These are phyloP conservation scores for Alosa alosa DNA, from an alignment of 2,113 vertebrate genomes.

Conservation along the genomic window DNA sequence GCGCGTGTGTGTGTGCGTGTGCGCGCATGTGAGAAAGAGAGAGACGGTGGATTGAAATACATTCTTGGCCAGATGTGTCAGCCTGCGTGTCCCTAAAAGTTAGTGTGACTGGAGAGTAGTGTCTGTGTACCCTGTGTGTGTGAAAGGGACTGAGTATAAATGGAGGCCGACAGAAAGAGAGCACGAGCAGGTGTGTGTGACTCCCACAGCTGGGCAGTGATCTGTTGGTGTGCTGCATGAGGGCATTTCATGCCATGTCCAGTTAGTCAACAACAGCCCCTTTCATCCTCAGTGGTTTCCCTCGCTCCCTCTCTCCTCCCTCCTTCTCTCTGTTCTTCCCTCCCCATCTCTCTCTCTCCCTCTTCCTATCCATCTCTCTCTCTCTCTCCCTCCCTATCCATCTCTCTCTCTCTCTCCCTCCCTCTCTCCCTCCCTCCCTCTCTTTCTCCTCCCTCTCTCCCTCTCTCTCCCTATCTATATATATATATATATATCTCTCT, in stretches of 20 bases:
- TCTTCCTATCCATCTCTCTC: background rate
- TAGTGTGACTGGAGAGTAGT: background rate
- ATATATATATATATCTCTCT: too few species aligned
- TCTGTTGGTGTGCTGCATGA: background rate
- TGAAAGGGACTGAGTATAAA: background rate
- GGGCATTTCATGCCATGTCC: background rate
- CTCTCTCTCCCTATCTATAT: background rate
- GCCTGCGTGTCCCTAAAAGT: background rate
- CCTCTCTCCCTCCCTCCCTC: background rate
- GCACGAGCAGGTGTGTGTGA: background rate
- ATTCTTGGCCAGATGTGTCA: background rate
- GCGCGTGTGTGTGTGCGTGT: background rate
- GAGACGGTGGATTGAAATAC: constrained; percentile 8
- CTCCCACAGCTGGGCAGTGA: background rate
- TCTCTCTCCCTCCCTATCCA: constrained; percentile 39
- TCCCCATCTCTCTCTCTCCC: background rate
- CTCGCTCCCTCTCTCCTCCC: constrained; percentile 26
- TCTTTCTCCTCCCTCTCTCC: constrained; percentile 15
- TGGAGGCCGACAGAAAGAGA: background rate
- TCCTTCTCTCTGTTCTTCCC: background rate
- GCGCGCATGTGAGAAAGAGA: background rate
- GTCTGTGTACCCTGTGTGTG: constrained; percentile 21
- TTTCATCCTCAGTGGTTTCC: background rate
- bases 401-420: constrained; percentile 24
- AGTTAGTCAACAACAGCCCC: background rate